These are phyloP conservation scores for Anguilla pacifica DNA, from an alignment of 2,797 vertebrate species.

Conservation along the genomic window DNA sequence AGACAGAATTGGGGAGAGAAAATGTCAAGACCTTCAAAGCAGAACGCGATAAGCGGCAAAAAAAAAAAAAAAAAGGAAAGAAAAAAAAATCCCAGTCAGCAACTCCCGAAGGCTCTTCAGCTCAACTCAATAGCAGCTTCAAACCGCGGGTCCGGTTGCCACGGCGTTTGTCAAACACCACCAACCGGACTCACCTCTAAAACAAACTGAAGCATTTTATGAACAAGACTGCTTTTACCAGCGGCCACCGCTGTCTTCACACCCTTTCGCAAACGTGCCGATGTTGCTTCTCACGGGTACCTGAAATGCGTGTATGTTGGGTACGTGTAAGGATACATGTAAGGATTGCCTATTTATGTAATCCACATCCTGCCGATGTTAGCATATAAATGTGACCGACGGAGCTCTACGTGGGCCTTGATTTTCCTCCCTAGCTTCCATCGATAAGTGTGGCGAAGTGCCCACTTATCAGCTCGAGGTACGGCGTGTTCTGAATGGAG, in stretches of 20 bases:
- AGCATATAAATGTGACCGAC: not conserved
- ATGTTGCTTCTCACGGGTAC: not conserved
- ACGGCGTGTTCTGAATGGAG: not conserved
- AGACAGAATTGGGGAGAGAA: not conserved
- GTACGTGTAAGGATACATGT: not conserved
- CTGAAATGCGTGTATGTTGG: too few species aligned
- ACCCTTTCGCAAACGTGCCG: not conserved
- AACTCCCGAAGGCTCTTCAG: not conserved
- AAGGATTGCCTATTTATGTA: too few species aligned
- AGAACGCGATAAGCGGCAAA: not conserved
- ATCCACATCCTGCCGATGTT: not conserved
- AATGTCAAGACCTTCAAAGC: not conserved
- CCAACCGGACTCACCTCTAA: not conserved
- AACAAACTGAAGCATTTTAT: not conserved
- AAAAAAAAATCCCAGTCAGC: not conserved
- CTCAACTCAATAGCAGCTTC: not conserved
- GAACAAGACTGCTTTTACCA: not conserved
- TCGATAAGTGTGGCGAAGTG: not conserved
- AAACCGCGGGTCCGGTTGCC: not conserved
- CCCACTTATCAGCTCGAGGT: not conserved
- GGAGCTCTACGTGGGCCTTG: not conserved
- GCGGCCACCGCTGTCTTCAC: not conserved
- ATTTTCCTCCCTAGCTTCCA: not conserved
- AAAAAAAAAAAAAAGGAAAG: not conserved
- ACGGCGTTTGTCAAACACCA: not conserved